A percentile compares a stretch with the other conserved stretches of the same genome.
Evolutionary conservation across 2,113 vertebrate genomes (phyloP).

Genomic region (Desmodus rotundus): DNA sequence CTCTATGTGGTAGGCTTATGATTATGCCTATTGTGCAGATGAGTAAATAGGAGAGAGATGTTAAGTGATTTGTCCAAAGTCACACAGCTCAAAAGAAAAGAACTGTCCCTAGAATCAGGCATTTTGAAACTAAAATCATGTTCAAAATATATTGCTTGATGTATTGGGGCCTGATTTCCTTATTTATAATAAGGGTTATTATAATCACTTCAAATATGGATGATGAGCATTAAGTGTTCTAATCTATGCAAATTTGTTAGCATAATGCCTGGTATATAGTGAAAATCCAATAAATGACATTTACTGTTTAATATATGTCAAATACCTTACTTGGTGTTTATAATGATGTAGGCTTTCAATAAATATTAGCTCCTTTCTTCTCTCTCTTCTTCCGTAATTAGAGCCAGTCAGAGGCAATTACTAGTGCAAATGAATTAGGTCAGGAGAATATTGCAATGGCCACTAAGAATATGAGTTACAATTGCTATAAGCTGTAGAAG

Average conservation of each 20-base stretch:
- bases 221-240: not conserved
- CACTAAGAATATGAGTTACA: not conserved
- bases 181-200: not conserved
- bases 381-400: not conserved
- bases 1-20: not conserved
- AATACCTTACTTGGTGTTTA: not conserved
- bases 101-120: not conserved
- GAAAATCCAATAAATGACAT: not conserved
- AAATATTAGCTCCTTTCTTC: not conserved
- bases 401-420: not conserved
- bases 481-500: not conserved
- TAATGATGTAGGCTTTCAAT: not conserved
- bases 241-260: not conserved
- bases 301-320: too few relatives aligned
- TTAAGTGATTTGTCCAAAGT: not conserved
- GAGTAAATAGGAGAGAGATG: not conserved
- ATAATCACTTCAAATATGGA: not conserved
- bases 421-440: not conserved
- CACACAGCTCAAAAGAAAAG: not conserved
- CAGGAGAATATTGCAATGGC: not conserved
- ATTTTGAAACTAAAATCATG: not conserved
- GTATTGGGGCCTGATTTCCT: not conserved
- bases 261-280: not conserved
- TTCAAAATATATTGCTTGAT: not conserved
- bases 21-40: not conserved